Base-by-base conservation (phyloP, 1,140 invertebrate genomes). In the Diorhabda carinulata region DNA sequence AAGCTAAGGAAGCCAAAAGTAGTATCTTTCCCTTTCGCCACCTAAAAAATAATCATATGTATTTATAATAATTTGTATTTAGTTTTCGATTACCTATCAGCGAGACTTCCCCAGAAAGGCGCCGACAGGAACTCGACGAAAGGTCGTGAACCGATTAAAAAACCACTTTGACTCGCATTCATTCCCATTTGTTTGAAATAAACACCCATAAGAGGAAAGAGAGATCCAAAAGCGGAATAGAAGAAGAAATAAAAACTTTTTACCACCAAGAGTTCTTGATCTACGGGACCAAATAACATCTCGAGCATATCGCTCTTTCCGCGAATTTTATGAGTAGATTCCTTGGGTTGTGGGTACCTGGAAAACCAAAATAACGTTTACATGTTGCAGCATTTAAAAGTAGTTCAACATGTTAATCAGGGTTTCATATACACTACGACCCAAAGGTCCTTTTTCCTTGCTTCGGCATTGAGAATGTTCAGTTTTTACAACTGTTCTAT, bases 211-310 rank as follows among this genome's bases (percentile, higher is more conserved):
- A 99, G 83, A 0, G 98, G 98, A 79, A 99, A 99, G 0, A 99
- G 86, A 0, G 96, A 98, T 4, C 98, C 98, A 77, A 99, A 99
- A 2, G 98, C 97, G 2, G 97, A 96, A 80, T 98, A 99, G 83
- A 99, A 99, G 86, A 98, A 99, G 82, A 99, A 98, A 81, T 99
- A 99, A 82, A 99, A 99, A 2, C 93, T 92, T 81, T 98, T 98
- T 63, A 96, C 94, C 3, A 95, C 92, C 64, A 98, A 86, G 59
- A 98, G 84, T 80, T 98, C 94, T 61, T 92, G 92, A 80, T 96
- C 93, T 3, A 95, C 89, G 41, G 90, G 82, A 5, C 93, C 92
- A 76, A 92, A 94, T 7, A 95, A 83, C 76, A 92, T 86, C 81
- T 95, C 93, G 66, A 96, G 81, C 69, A 96, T 79, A 78, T 95